These are phyloP conservation scores for Xanthorhoe spadicearia DNA, from an alignment of 2,888 invertebrate species.

Conservation along the genomic window DNA sequence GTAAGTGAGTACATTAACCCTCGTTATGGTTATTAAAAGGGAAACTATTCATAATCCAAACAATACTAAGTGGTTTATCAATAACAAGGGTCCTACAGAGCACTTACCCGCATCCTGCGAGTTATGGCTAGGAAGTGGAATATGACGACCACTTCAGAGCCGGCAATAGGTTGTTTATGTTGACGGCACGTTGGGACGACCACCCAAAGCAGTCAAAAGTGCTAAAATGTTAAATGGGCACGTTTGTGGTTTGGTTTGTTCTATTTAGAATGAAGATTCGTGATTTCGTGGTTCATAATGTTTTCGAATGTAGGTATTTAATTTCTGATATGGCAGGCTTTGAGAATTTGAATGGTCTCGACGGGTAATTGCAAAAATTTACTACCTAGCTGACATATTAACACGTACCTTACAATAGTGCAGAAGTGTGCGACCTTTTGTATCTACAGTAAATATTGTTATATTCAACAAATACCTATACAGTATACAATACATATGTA, in stretches of 20 bases:
- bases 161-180: slow-evolving; percentile 35
- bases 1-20: slow-evolving; percentile 1
- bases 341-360: too few species aligned
- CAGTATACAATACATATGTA: too few species aligned
- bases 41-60: slow-evolving; percentile 40
- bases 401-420: too few species aligned
- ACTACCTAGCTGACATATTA: too few species aligned
- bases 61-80: slow-evolving; percentile 39
- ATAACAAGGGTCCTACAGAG: slow-evolving; percentile 34
- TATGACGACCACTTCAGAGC: slow-evolving; percentile 27
- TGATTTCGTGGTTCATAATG: too few species aligned
- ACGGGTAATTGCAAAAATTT: too few species aligned
- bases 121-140: slow-evolving; percentile 27
- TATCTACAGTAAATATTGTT: too few species aligned
- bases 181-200: slow-evolving; percentile 31
- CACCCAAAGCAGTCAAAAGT: slow-evolving; percentile 30
- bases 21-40: slow-evolving; percentile 10
- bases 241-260: neutral
- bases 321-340: too few species aligned
- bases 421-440: too few species aligned
- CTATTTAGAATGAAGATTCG: neutral
- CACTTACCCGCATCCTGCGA: slow-evolving; percentile 57
- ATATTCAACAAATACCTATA: too few species aligned
- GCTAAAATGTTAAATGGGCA: slow-evolving; percentile 1
- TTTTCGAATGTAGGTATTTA: too few species aligned